Conservation (phyloP, 2,797 vertebrate genomes). For the Gymnocypris eckloni region DNA sequence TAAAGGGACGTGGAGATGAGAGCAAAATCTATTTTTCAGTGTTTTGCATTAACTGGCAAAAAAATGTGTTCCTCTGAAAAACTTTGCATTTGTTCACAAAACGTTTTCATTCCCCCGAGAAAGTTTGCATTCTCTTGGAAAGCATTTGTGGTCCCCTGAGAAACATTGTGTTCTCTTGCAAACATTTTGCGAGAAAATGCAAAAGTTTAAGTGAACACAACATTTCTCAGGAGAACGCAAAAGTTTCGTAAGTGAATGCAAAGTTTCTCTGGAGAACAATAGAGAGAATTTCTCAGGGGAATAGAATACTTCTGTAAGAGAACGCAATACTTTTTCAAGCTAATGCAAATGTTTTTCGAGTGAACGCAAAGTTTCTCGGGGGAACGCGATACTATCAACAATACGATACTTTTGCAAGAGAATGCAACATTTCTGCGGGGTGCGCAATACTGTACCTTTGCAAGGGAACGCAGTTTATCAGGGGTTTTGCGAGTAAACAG, state of each 20-base stretch:
- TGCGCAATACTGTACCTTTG: no score
- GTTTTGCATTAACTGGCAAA: fast-evolving
- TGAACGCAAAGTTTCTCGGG: background rate
- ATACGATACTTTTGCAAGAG: background rate
- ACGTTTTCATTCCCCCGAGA: background rate
- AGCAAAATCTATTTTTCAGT: background rate
- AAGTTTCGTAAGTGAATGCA: background rate
- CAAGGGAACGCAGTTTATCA: background rate
- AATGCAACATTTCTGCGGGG: background rate
- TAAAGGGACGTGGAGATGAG: background rate
- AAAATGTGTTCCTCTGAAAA: background rate
- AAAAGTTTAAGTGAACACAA: background rate
- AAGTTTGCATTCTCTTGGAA: background rate
- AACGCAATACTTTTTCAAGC: background rate
- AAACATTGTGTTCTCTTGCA: background rate
- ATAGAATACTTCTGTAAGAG: background rate
- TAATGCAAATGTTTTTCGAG: background rate
- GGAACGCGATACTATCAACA: background rate
- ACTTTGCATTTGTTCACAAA: background rate
- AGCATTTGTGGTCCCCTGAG: background rate
- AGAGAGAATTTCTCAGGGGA: background rate
- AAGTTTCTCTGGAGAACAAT: background rate
- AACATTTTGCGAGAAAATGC: background rate
- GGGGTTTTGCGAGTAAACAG: no score
- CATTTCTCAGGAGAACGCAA: background rate